Percentiles rank a stretch among this genome's conserved stretches.
Evolutionary conservation across 37 sponge, comb jelly and placozoan genomes (phyloP).

Genomic region (Chondrosia reniformis): DNA sequence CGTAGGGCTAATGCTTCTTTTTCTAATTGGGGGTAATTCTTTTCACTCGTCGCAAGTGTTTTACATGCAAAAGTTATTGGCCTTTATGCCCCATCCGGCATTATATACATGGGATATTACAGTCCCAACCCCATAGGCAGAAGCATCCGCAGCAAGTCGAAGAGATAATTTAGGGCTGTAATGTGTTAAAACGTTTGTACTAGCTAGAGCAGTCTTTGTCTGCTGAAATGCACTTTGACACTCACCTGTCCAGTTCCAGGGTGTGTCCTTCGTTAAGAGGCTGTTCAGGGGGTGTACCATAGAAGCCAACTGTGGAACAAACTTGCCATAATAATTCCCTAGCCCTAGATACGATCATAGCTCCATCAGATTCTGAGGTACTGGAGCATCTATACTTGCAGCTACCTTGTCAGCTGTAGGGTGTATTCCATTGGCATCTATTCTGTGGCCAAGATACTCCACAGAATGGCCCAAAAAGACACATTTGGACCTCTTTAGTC

Average conservation of each 20-base stretch:
- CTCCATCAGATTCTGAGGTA: background rate
- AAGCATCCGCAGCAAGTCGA: constrained; percentile 8
- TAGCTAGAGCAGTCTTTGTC: background rate
- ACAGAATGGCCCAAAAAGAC: background rate
- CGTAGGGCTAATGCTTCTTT: constrained; percentile 2
- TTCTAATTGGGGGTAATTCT: constrained; percentile 8
- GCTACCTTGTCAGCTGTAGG: constrained; percentile 5
- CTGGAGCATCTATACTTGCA: background rate
- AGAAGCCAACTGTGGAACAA: constrained; percentile 17
- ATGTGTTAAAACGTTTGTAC: background rate
- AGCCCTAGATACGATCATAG: constrained; percentile 14
- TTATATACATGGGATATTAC: constrained; percentile 19
- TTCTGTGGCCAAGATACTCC: constrained; percentile 4
- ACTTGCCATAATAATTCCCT: constrained; percentile 22
- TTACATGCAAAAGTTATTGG: constrained; percentile 3
- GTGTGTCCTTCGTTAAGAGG: background rate
- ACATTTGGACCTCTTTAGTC: background rate
- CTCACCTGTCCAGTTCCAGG: constrained; percentile 9
- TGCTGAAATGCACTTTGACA: background rate
- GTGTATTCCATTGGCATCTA: constrained; percentile 15
- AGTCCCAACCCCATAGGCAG: constrained; percentile 16
- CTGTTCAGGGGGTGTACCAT: constrained; percentile 9
- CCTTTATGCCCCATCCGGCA: background rate
- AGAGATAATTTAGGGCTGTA: constrained; percentile 3
- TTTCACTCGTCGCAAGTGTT: background rate